Conservation (phyloP, 2,113 vertebrate genomes). For the Colossoma macropomum region DNA sequence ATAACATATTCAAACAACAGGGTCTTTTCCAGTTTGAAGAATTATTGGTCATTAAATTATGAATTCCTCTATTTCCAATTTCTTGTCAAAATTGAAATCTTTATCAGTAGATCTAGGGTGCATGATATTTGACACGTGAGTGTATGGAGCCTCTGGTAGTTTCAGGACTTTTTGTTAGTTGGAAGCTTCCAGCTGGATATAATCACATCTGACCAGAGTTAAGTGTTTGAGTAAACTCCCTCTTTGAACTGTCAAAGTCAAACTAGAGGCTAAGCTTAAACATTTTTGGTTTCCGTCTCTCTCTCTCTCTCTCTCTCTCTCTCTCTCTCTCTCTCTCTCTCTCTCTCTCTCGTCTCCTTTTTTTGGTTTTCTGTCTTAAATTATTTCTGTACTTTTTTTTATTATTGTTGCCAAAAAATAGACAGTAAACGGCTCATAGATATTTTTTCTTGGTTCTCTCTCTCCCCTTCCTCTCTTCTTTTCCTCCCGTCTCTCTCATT, state of each 20-base stretch:
- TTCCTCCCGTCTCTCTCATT: conserved; percentile 1
- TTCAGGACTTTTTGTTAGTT: conserved; percentile 16
- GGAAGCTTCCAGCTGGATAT: conserved; percentile 23
- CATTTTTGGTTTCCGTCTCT: not conserved
- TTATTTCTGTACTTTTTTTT: not conserved
- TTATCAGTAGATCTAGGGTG: not conserved
- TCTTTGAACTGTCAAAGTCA: conserved; percentile 25
- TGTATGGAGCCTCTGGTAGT: not conserved
- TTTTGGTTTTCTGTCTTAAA: too few species aligned
- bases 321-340: not conserved
- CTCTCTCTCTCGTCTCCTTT: not conserved
- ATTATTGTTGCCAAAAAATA: not conserved
- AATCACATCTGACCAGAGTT: conserved; percentile 22
- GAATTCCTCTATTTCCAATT: not conserved
- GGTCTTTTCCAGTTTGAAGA: not conserved
- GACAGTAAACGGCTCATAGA: conserved; percentile 41
- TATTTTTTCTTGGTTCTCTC: not conserved
- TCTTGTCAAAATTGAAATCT: conserved; percentile 6
- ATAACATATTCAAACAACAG: too few species aligned
- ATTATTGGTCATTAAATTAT: not conserved
- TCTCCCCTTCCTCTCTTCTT: not conserved
- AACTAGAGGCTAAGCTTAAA: not conserved
- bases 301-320: not conserved
- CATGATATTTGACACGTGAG: conserved; percentile 22
- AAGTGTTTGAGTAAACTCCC: conserved; percentile 4